These are phyloP conservation scores for Balearica regulorum DNA, from an alignment of 2,797 vertebrate genomes.

Conservation along the genomic window DNA sequence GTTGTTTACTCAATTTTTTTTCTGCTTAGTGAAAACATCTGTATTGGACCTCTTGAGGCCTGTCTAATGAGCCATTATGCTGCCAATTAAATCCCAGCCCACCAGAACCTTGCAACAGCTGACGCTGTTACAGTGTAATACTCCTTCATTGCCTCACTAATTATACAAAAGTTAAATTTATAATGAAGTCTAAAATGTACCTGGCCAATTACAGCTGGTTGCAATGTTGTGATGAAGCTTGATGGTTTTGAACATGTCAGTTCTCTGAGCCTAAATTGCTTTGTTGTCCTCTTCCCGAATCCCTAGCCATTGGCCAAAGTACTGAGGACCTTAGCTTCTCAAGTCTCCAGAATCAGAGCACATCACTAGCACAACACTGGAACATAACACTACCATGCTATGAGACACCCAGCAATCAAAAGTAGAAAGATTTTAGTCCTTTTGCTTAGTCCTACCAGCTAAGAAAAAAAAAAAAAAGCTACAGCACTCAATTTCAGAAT, in stretches of 20 bases:
- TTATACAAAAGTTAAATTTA: conserved; percentile 69
- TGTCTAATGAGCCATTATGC: conserved; percentile 73
- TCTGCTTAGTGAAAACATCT: conserved; percentile 54
- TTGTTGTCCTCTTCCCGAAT: background rate
- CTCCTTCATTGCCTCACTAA: conserved; percentile 66
- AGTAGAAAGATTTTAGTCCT: background rate
- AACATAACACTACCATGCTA: background rate
- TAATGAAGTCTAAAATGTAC: conserved; percentile 57
- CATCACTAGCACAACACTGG: background rate
- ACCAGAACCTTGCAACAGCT: conserved; percentile 52
- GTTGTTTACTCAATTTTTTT: conserved; percentile 63
- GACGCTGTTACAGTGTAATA: conserved; percentile 10
- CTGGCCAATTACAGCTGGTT: background rate
- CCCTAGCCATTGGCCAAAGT: background rate
- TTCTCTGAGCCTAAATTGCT: background rate
- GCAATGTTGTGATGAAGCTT: background rate
- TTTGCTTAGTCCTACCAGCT: background rate
- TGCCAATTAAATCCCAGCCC: conserved; percentile 70
- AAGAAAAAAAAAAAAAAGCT: background rate
- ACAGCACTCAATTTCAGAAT: background rate
- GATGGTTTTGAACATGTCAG: background rate
- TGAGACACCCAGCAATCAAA: accelerated
- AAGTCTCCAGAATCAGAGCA: background rate
- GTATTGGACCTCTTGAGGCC: conserved; percentile 50
- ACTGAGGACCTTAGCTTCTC: background rate